phyloP scores from a whole-genome alignment of 2,113 vertebrate genomes.

The Ictalurus punctatus region DNA sequence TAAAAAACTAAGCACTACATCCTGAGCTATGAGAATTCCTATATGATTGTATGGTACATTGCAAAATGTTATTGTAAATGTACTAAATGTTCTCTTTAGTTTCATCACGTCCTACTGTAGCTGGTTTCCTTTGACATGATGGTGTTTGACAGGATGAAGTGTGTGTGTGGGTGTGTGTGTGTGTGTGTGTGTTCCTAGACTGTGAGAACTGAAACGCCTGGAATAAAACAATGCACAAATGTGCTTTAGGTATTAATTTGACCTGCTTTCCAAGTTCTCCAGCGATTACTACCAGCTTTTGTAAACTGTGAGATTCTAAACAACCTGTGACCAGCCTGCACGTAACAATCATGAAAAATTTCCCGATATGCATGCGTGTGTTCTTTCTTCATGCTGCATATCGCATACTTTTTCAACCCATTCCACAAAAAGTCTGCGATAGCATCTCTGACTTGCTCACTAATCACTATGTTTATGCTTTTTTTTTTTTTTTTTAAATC shows the following conservation, averaged over 20 bases:
- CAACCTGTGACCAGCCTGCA: background rate
- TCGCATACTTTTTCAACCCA: background rate
- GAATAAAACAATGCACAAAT: background rate
- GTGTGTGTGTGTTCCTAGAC: background rate
- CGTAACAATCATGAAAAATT: background rate
- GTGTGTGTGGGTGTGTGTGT: background rate
- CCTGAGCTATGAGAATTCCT: constrained; percentile 2
- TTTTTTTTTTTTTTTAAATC: constrained; percentile 11
- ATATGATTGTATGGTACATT: background rate
- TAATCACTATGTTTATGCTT: constrained; percentile 32
- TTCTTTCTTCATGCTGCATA: background rate
- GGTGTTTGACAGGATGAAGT: no score
- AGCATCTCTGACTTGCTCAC: constrained; percentile 32
- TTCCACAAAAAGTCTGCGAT: constrained; percentile 22
- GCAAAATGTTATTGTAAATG: background rate
- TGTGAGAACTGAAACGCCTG: background rate
- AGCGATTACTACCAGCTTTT: background rate
- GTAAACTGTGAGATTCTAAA: background rate
- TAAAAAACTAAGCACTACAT: constrained; percentile 26
- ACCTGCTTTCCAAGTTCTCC: background rate
- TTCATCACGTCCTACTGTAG: background rate
- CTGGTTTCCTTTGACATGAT: background rate
- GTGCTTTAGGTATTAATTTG: background rate
- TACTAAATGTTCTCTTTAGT: constrained; percentile 1
- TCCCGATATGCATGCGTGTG: constrained; percentile 13